Base-by-base conservation (phyloP, 2,888 invertebrate species). In the Leucozona laternaria region DNA sequence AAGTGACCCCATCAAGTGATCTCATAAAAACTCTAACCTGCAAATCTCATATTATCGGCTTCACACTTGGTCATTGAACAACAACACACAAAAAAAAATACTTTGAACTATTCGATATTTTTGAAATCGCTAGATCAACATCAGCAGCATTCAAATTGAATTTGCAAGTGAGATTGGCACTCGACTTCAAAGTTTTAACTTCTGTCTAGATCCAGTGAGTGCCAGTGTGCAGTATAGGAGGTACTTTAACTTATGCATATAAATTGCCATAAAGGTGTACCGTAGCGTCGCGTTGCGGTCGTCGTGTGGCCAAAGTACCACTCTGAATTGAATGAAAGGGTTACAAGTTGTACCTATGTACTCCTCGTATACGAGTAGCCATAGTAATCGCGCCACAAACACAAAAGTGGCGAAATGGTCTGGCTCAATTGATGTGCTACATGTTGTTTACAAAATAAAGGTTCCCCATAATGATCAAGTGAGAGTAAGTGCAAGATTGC, bases 401-500 rank as follows among this genome's bases (percentile, higher is more conserved):
- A 43, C 60, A 64, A 75, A 78, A 84, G 77, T 81, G 77, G 85
- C 77, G 72, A 77, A 81, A 72, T 72, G 66, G 58, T 62, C 58
- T 66, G 71, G 31, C n/a, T 71, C 58, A 85, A 73, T 78, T 73
- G 68, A 81, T 86, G 73, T 79, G 73, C 73, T 48, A 72, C 76
- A 62, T 66, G 55, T 43, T 64, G 55, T 45, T 31, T 40, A 66
- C 64, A 77, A 48, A 55, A 70, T 57, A 58, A 84, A 84, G 75
- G 84, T 76, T 64, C 17, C 43, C 62, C 48, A 48, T 20, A 22
- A 48, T 22, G 70, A 53, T 73, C 58, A 70, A 86, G 86, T 82
- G 86, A 86, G 86, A 86, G 86, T 85, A 77, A 81, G 76, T 86
- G 66, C 53, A 53, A 79, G 86, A 86, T 86, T 86, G 75, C 78